Percentiles rank a stretch among this genome's conserved stretches.
These are phyloP conservation scores for Thamnaconus septentrionalis DNA, from an alignment of 2,113 vertebrate species.

Conservation along the genomic window DNA sequence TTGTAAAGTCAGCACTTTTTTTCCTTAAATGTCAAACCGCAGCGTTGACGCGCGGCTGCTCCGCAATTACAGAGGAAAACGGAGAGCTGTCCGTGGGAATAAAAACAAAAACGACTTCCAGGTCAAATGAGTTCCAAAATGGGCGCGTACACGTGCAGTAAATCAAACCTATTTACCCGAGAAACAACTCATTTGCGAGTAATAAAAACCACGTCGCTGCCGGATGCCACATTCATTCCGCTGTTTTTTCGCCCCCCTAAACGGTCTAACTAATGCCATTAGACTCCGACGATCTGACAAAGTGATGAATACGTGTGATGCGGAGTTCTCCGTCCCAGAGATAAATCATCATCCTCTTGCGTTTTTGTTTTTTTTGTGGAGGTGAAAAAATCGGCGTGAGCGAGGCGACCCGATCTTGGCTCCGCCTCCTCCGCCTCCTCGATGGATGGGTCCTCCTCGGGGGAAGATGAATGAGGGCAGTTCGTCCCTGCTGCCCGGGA, in stretches of 20 bases:
- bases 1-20: too few relatives aligned
- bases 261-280: constrained; percentile 9
- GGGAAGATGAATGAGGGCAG: constrained; percentile 62
- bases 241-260: constrained; percentile 9
- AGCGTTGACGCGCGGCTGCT: too few relatives aligned
- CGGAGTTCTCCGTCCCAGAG: constrained; percentile 16
- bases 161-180: too few relatives aligned
- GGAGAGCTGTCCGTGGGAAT: too few relatives aligned
- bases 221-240: background rate
- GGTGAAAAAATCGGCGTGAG: constrained; percentile 28
- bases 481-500: constrained; percentile 51
- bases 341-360: constrained; percentile 35
- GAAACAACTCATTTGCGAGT: too few relatives aligned
- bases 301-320: constrained; percentile 29
- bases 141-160: too few relatives aligned
- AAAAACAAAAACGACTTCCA: too few relatives aligned
- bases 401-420: constrained; percentile 3
- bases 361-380: constrained; percentile 7
- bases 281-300: constrained; percentile 39
- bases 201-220: too few relatives aligned
- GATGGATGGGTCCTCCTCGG: constrained; percentile 48
- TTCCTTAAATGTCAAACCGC: too few relatives aligned
- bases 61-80: too few relatives aligned
- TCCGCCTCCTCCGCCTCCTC: constrained; percentile 26
- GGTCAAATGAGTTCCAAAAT: too few relatives aligned